Evolutionary conservation across 1,140 invertebrate species (phyloP), one percentile per base, ranked within the genome.

Genomic region (Venturia canescens): DNA sequence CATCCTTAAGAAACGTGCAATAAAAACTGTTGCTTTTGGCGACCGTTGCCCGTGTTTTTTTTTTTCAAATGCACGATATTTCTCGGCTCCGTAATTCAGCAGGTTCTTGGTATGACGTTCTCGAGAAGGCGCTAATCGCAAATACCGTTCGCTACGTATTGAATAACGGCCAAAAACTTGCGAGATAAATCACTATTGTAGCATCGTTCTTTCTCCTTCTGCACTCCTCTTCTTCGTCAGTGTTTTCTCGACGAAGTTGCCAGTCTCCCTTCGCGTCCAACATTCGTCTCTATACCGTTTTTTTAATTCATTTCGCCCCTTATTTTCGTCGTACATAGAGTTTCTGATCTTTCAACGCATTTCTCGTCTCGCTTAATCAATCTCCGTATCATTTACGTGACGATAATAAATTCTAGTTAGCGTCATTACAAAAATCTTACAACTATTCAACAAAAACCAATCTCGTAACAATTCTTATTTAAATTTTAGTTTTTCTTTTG

Each of bases 401-500:
- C 81, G 80, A 80, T 85, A 86, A 87, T 86, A 87, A 85, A 85
- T 83, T 71, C 83, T 87, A 88, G 86, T 85, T 86, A 87, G 84
- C 86, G 27, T 83, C 83, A 79, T 89, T 90, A 89, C 85, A 89
- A 90, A 89, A 90, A 88, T 82, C 88, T 90, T 90, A 89, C 84
- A 90, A 90, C 87, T 90, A 90, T 89, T 90, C 83, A 89, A 90
- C 88, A 88, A 88, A 90, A 90, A 88, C 79, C 85, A 87, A 88
- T 86, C 84, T 88, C 80, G 79, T 88, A 89, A 90, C 86, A 90
- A 88, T 80, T 88, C 70, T 85, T 88, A 85, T 80, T 81, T 85
- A 86, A 4, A 11, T 53, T 48, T 60, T 60, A 60, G 4, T 53
- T 50, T 85, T 76, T 78, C 74, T 77, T 72, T 71, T 78, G 15